phyloP scores from a whole-genome alignment of 1,140 invertebrate genomes.

The Drosophila parabipectinata region DNA sequence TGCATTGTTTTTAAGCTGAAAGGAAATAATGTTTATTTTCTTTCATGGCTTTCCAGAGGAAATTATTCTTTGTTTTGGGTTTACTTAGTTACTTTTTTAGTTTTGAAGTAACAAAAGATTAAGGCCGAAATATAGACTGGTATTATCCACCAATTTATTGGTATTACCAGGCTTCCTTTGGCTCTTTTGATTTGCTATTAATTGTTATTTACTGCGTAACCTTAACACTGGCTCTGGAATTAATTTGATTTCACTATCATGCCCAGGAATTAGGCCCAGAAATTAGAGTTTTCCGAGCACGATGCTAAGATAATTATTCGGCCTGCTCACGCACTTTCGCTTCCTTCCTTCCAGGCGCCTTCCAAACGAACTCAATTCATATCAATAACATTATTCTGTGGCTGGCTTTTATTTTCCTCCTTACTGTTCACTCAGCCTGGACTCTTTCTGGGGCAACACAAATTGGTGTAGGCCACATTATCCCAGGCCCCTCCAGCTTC shows the following conservation, averaged over 20 bases:
- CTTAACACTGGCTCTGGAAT: slow-evolving; percentile 11
- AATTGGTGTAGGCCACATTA: slow-evolving; percentile 27
- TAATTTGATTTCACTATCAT: slow-evolving; percentile 35
- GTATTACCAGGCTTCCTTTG: neutral
- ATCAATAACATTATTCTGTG: slow-evolving; percentile 63
- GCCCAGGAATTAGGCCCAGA: slow-evolving; percentile 3
- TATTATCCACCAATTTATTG: slow-evolving; percentile 2
- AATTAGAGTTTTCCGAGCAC: slow-evolving; percentile 46
- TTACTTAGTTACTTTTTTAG: neutral
- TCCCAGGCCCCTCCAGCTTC: neutral
- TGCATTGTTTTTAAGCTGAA: slow-evolving; percentile 4
- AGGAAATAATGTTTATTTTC: neutral
- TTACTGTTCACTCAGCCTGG: neutral
- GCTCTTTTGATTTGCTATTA: slow-evolving; percentile 23
- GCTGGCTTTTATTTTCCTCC: neutral
- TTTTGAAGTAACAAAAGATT: neutral
- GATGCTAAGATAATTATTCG: slow-evolving; percentile 33
- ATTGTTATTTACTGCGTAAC: slow-evolving; percentile 25
- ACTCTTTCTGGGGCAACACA: slow-evolving; percentile 18
- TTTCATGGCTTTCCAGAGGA: neutral
- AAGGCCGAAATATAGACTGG: too few species aligned
- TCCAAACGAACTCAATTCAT: slow-evolving; percentile 57
- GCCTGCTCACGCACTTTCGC: slow-evolving; percentile 46
- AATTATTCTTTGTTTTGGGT: neutral
- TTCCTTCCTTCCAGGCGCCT: slow-evolving; percentile 45